Conservation (phyloP, 2,113 vertebrate species). For the Thunnus thynnus region DNA sequence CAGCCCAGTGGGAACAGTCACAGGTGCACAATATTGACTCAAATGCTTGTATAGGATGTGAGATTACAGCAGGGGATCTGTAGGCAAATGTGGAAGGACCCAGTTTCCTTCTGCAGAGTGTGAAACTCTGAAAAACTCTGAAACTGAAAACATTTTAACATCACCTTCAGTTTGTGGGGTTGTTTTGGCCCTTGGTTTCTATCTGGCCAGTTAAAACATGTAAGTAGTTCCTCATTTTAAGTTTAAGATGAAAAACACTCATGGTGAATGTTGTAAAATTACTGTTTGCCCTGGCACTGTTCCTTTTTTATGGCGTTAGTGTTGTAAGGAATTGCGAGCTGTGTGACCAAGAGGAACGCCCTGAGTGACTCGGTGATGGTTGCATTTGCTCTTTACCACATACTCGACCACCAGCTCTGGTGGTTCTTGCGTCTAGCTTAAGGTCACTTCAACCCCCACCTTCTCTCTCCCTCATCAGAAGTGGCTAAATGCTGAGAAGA, state of each 20-base stretch:
- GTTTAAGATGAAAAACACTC: background rate
- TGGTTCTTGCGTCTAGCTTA: slow-evolving; percentile 17
- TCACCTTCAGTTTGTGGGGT: background rate
- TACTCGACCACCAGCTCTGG: background rate
- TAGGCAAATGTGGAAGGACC: slow-evolving; percentile 41
- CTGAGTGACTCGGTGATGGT: background rate
- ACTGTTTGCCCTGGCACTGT: background rate
- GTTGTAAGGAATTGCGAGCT: slow-evolving; percentile 6
- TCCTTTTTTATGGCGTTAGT: background rate
- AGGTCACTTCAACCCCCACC: slow-evolving; percentile 12
- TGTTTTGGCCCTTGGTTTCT: slow-evolving; percentile 25
- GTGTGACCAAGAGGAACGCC: background rate
- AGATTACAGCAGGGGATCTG: slow-evolving; percentile 33
- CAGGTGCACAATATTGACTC: slow-evolving; percentile 80
- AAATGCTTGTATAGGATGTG: slow-evolving; percentile 45
- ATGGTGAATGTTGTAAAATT: background rate
- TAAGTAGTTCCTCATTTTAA: background rate
- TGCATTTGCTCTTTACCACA: slow-evolving; percentile 27
- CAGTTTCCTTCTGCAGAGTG: slow-evolving; percentile 34
- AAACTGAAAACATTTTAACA: no score
- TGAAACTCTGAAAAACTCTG: slow-evolving; percentile 11
- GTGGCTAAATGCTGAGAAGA: slow-evolving; percentile 25
- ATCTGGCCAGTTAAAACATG: background rate
- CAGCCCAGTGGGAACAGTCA: slow-evolving; percentile 67
- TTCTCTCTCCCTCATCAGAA: background rate